phyloP scores from a whole-genome alignment of 2,888 invertebrate genomes.

The Epinotia brunnichana region DNA sequence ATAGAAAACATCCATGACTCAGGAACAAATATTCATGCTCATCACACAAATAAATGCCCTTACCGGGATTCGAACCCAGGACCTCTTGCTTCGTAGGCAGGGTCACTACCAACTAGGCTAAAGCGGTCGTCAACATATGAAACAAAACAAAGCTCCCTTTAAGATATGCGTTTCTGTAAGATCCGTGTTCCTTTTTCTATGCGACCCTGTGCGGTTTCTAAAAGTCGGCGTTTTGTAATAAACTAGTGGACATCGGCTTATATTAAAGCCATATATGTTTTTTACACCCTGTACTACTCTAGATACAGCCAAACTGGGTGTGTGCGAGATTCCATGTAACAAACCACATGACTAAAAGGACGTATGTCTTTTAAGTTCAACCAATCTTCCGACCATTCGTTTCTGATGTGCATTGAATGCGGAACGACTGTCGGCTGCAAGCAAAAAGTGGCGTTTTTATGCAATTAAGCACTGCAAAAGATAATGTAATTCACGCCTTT shows the following conservation, averaged over 20 bases:
- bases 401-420: conserved; percentile 10
- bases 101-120: too few relatives aligned
- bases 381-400: not conserved
- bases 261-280: conserved; percentile 18
- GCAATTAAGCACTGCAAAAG: conserved; percentile 36
- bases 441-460: conserved; percentile 41
- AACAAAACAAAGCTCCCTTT: not conserved
- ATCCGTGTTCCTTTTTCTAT: not conserved
- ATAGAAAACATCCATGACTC: too few relatives aligned
- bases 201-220: not conserved
- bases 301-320: conserved; percentile 34
- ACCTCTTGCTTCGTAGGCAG: too few relatives aligned
- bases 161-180: not conserved
- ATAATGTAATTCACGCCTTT: conserved; percentile 38
- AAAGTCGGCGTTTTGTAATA: not conserved
- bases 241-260: not conserved
- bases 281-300: conserved; percentile 15
- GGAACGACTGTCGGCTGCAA: conserved; percentile 27
- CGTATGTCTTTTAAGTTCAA: not conserved
- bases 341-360: not conserved
- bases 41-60: too few relatives aligned
- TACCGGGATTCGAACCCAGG: too few relatives aligned
- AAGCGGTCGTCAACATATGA: too few relatives aligned
- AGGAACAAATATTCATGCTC: too few relatives aligned
- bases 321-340: conserved; percentile 29